These are phyloP conservation scores for Selene dorsalis DNA, from an alignment of 2,797 vertebrate species.

Conservation along the genomic window DNA sequence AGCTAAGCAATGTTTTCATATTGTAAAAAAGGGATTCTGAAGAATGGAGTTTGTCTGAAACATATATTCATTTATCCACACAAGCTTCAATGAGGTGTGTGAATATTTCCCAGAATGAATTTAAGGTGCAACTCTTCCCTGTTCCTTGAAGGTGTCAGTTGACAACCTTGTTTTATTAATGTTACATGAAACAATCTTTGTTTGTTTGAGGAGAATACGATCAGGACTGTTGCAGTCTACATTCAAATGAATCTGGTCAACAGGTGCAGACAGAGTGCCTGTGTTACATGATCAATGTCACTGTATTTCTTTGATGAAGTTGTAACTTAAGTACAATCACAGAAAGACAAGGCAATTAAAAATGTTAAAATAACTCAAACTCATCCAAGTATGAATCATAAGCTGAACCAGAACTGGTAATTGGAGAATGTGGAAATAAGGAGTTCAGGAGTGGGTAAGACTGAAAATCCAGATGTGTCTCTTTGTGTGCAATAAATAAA, in stretches of 20 bases:
- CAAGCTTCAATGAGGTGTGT: not conserved
- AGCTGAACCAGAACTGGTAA: not conserved
- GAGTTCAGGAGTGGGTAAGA: no score
- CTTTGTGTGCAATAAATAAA: not conserved
- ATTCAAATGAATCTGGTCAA: not conserved
- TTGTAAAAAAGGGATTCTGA: not conserved
- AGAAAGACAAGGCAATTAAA: not conserved
- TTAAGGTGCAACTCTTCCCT: constrained; percentile 42
- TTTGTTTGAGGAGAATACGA: not conserved
- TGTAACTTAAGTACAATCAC: not conserved
- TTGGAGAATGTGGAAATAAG: no score
- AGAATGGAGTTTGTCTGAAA: not conserved
- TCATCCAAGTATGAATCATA: not conserved
- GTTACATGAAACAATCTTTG: not conserved
- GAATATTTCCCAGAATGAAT: constrained; percentile 22
- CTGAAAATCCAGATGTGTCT: not conserved
- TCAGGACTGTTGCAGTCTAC: not conserved
- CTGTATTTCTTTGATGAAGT: not conserved
- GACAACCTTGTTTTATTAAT: constrained; percentile 16
- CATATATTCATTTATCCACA: not conserved
- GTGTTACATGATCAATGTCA: not conserved
- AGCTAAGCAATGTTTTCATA: not conserved
- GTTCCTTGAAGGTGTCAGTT: constrained; percentile 46
- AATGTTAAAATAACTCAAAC: not conserved
- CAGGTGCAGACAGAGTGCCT: not conserved